Conservation (phyloP, 2,888 invertebrate genomes). For the Eilema caniola region DNA sequence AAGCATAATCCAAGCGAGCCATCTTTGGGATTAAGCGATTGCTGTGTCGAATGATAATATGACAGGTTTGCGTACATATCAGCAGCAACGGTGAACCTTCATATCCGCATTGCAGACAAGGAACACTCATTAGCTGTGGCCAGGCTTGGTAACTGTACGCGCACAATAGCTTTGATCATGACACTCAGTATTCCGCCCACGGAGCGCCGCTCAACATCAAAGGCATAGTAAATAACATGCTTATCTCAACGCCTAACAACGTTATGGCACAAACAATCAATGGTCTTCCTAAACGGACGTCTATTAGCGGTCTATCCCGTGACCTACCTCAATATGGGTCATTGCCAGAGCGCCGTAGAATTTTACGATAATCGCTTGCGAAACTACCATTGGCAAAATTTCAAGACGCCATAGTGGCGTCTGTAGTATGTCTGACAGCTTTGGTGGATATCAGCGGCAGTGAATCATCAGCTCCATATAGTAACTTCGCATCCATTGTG, state of each 20-base stretch:
- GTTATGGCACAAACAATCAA: slow-evolving; percentile 34
- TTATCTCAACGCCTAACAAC: slow-evolving; percentile 59
- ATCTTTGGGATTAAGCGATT: slow-evolving; percentile 44
- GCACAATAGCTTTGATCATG: slow-evolving; percentile 39
- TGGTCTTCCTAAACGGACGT: slow-evolving; percentile 34
- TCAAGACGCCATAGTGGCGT: slow-evolving; percentile 78
- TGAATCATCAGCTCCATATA: slow-evolving; percentile 68
- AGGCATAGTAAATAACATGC: slow-evolving; percentile 61
- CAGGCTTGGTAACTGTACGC: slow-evolving; percentile 51
- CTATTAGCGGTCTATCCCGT: slow-evolving; percentile 69
- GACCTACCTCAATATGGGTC: slow-evolving; percentile 82
- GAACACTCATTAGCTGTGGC: slow-evolving; percentile 60
- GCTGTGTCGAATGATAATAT: slow-evolving; percentile 49
- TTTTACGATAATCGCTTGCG: slow-evolving; percentile 83
- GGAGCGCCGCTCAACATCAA: slow-evolving; percentile 59
- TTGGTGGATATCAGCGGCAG: slow-evolving; percentile 51
- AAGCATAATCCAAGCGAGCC: slow-evolving; percentile 34
- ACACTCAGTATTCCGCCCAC: slow-evolving; percentile 65
- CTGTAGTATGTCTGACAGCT: slow-evolving; percentile 84
- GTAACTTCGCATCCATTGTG: slow-evolving; percentile 59
- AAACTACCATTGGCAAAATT: slow-evolving; percentile 84
- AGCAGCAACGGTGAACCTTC: slow-evolving; percentile 52
- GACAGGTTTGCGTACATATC: slow-evolving; percentile 48
- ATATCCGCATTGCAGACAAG: slow-evolving; percentile 66
- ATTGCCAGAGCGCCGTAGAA: slow-evolving; percentile 75